These are phyloP conservation scores for Hycleus phaleratus DNA, from an alignment of 1,140 invertebrate species.

Conservation along the genomic window DNA sequence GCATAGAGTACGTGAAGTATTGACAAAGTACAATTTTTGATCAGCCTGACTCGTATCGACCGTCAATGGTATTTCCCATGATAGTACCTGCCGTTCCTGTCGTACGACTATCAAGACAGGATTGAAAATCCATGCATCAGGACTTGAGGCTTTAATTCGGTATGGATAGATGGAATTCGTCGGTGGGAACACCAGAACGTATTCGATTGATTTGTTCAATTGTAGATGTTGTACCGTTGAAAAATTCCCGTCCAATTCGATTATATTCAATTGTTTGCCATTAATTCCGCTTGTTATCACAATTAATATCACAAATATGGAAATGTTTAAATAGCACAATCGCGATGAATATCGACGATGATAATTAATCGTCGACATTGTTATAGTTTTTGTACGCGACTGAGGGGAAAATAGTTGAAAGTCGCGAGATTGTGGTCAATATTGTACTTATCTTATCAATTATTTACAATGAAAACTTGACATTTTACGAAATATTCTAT, in stretches of 20 bases:
- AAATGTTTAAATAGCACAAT: no score
- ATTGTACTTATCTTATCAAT: conserved; percentile 3
- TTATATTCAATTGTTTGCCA: not conserved
- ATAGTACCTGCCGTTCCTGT: conserved; percentile 46
- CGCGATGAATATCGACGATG: no score
- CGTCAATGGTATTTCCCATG: conserved; percentile 59
- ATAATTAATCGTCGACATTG: no score
- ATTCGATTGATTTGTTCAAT: not conserved
- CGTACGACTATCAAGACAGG: conserved; percentile 35
- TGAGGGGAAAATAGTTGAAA: no score
- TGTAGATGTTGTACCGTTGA: not conserved
- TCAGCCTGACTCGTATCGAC: conserved; percentile 41
- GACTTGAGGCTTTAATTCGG: conserved; percentile 25
- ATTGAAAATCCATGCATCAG: conserved; percentile 2
- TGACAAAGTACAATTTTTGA: conserved; percentile 44
- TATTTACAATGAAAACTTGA: conserved; percentile 7
- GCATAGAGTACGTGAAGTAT: conserved; percentile 58
- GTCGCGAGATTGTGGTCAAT: not conserved
- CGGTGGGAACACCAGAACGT: conserved; percentile 5
- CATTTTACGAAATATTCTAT: no score
- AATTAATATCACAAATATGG: no score
- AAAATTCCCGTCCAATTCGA: not conserved
- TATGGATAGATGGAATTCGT: conserved; percentile 24
- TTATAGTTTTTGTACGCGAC: no score
- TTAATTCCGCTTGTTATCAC: no score